phyloP scores from a whole-genome alignment of 2,113 vertebrate species.

The Phaethon lepturus region DNA sequence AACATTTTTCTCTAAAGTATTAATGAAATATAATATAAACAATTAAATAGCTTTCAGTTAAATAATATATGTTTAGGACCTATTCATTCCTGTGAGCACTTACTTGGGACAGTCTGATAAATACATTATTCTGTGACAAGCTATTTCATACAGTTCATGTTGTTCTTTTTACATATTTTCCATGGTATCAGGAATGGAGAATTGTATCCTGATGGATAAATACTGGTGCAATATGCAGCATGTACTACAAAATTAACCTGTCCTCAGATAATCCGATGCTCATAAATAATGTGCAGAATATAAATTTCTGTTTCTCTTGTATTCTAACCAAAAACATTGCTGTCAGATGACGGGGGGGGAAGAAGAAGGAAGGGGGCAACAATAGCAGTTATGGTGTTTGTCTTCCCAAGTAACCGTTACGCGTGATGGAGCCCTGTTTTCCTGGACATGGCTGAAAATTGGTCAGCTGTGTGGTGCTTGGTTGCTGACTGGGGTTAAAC shows the following conservation, averaged over 20 bases:
- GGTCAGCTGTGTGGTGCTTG: too few relatives aligned
- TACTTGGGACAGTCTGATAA: neutral
- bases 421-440: too few relatives aligned
- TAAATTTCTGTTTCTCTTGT: neutral
- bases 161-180: neutral
- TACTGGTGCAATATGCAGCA: neutral
- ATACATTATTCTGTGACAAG: neutral
- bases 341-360: neutral
- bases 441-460: too few relatives aligned
- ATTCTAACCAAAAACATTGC: neutral
- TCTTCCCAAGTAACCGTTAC: too few relatives aligned
- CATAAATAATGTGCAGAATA: neutral
- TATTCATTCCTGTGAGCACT: neutral
- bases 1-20: conserved; percentile 34
- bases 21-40: conserved; percentile 53
- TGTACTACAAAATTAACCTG: neutral
- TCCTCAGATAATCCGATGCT: neutral
- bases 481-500: too few relatives aligned
- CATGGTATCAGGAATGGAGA: neutral
- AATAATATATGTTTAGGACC: conserved; percentile 53
- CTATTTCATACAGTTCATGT: neutral
- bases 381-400: too few relatives aligned
- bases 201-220: neutral
- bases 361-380: too few relatives aligned
- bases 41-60: conserved; percentile 44